Percentiles rank a stretch among this genome's conserved stretches.
Evolutionary conservation across 2,797 vertebrate genomes (phyloP).

Genomic region (Notolepis coatsorum): DNA sequence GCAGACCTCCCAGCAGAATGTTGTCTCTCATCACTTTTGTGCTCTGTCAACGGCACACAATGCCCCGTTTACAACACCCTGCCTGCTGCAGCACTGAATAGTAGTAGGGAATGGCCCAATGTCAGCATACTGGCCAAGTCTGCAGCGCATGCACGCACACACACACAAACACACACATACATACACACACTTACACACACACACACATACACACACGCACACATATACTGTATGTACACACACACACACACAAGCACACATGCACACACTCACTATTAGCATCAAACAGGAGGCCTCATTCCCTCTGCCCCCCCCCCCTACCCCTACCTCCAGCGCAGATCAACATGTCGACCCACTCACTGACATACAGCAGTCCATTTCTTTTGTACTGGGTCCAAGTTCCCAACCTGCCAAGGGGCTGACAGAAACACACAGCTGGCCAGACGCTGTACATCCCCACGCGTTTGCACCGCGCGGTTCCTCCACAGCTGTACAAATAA

Average conservation of each 20-base stretch:
- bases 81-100: neutral
- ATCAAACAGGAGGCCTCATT: neutral
- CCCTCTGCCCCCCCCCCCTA: neutral
- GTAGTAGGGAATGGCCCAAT: slow-evolving; percentile 19
- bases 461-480: too few species aligned
- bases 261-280: neutral
- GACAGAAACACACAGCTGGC: slow-evolving; percentile 44
- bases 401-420: slow-evolving; percentile 40
- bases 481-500: slow-evolving; percentile 75
- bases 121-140: slow-evolving; percentile 20
- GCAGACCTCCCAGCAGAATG: neutral
- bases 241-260: too few species aligned
- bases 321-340: slow-evolving; percentile 14
- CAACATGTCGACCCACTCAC: slow-evolving; percentile 19
- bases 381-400: slow-evolving; percentile 56
- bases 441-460: slow-evolving; percentile 30
- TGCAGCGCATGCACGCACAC: neutral
- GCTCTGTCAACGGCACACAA: slow-evolving; percentile 28
- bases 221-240: too few species aligned
- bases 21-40: slow-evolving; percentile 21
- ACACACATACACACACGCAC: neutral
- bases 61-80: slow-evolving; percentile 18
- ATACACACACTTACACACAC: neutral
- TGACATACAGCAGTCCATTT: slow-evolving; percentile 54
- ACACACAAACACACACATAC: too few species aligned